These are phyloP conservation scores for Cynopterus sphinx DNA, from an alignment of 2,797 vertebrate genomes.

Conservation along the genomic window DNA sequence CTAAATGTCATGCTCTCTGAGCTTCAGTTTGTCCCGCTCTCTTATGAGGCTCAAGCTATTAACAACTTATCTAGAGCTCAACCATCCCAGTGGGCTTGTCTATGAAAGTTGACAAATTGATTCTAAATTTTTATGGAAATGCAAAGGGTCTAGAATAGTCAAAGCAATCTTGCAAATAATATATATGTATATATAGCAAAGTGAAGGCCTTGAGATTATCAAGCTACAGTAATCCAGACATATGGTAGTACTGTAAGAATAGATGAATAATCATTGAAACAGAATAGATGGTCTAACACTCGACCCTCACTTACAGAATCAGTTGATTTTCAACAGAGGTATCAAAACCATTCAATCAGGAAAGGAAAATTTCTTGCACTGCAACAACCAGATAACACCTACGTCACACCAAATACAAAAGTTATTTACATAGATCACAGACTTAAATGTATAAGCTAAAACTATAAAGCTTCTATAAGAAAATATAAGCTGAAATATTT, in stretches of 20 bases:
- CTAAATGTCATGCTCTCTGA: background rate
- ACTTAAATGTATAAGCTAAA: background rate
- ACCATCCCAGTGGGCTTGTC: background rate
- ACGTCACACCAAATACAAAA: background rate
- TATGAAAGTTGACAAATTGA: background rate
- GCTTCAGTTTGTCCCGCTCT: background rate
- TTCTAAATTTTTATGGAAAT: conserved; percentile 9
- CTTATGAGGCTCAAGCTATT: background rate
- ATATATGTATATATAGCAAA: background rate
- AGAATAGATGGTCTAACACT: background rate
- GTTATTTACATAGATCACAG: background rate
- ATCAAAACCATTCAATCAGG: background rate
- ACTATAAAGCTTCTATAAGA: background rate
- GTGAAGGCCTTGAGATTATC: background rate
- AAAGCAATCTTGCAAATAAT: background rate
- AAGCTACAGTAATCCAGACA: background rate
- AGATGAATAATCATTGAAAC: background rate
- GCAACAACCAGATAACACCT: background rate
- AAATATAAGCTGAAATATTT: conserved; percentile 14
- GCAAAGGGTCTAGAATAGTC: background rate
- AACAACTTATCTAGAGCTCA: background rate
- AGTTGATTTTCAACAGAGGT: background rate
- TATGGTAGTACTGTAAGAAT: background rate
- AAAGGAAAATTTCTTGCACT: background rate
- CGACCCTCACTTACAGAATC: background rate